Percentiles rank a stretch among this genome's conserved stretches.
phyloP scores from a whole-genome alignment of 2,113 vertebrate genomes.

The Ornithorhynchus anatinus region DNA sequence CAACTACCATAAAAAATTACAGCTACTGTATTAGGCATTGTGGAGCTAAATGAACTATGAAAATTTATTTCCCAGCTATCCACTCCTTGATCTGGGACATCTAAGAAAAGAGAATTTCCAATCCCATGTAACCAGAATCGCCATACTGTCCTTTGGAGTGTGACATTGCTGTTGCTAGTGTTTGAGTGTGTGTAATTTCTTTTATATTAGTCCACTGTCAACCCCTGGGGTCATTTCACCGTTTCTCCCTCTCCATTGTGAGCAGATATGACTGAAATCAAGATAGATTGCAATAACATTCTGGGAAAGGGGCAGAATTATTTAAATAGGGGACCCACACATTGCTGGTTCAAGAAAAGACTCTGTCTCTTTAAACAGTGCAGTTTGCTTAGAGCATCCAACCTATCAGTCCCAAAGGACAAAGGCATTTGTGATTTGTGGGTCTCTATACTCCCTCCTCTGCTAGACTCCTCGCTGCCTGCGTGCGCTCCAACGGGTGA shows the following conservation, averaged over 20 bases:
- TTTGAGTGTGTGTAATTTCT: too few species aligned
- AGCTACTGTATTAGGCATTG: too few species aligned
- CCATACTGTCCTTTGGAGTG: background rate
- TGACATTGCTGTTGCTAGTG: too few species aligned
- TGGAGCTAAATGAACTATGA: slow-evolving; percentile 33
- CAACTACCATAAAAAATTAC: too few species aligned
- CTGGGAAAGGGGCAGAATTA: slow-evolving; percentile 17
- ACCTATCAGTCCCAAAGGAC: slow-evolving; percentile 51
- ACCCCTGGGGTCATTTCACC: background rate
- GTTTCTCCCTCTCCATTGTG: background rate
- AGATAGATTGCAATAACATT: background rate
- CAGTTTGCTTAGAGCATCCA: slow-evolving; percentile 47
- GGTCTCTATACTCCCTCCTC: slow-evolving; percentile 57
- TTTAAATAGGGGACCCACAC: slow-evolving; percentile 40
- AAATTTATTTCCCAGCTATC: slow-evolving; percentile 37
- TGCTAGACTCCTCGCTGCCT: slow-evolving; percentile 21
- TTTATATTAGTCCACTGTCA: slow-evolving; percentile 34
- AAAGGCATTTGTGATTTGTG: slow-evolving; percentile 61
- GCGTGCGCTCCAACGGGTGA: slow-evolving; percentile 23
- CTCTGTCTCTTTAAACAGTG: slow-evolving; percentile 50
- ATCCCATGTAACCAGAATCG: slow-evolving; percentile 32
- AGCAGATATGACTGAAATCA: background rate
- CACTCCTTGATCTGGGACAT: slow-evolving; percentile 25
- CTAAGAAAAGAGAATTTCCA: slow-evolving; percentile 51
- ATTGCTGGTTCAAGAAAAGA: slow-evolving; percentile 20